These are phyloP conservation scores for Lepidochrysops patricia DNA, from an alignment of 2,888 invertebrate species.

Conservation along the genomic window DNA sequence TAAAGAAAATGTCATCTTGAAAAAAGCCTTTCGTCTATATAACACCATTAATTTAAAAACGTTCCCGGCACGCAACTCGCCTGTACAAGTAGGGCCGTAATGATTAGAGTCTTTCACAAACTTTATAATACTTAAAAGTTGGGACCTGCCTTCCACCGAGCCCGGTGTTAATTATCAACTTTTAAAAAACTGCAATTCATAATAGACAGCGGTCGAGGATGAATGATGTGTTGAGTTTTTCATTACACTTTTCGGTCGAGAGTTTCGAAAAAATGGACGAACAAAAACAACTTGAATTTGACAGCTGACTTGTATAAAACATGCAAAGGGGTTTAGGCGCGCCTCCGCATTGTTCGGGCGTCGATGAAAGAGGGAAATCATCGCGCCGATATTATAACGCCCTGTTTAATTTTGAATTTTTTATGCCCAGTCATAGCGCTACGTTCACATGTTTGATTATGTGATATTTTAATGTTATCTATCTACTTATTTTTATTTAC, in stretches of 20 bases:
- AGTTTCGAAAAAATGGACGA: constrained; percentile 38
- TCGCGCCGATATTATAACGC: constrained; percentile 19
- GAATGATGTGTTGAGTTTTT: constrained; percentile 65
- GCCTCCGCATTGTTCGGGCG: constrained; percentile 21
- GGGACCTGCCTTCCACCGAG: constrained; percentile 50
- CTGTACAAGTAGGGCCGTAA: constrained; percentile 44
- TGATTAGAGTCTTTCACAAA: constrained; percentile 62
- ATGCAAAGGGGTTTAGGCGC: constrained; percentile 30
- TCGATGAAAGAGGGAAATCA: constrained; percentile 23
- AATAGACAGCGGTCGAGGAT: constrained; percentile 69
- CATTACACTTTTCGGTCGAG: constrained; percentile 35
- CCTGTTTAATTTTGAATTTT: constrained; percentile 17
- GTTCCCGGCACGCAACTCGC: constrained; percentile 27
- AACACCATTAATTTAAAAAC: constrained; percentile 23
- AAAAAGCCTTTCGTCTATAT: constrained; percentile 9
- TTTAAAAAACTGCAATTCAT: constrained; percentile 71
- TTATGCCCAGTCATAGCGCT: not conserved
- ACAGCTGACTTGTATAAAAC: constrained; percentile 34
- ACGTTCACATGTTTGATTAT: not conserved
- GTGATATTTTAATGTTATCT: not conserved
- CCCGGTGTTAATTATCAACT: constrained; percentile 69
- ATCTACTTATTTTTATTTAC: too few relatives aligned
- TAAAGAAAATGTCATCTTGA: constrained; percentile 13
- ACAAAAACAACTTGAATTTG: constrained; percentile 42
- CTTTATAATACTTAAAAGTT: constrained; percentile 64